Percentiles rank a stretch among this genome's conserved stretches.
phyloP scores from a whole-genome alignment of 1,140 invertebrate genomes.

The Neodiprion virginianus region DNA sequence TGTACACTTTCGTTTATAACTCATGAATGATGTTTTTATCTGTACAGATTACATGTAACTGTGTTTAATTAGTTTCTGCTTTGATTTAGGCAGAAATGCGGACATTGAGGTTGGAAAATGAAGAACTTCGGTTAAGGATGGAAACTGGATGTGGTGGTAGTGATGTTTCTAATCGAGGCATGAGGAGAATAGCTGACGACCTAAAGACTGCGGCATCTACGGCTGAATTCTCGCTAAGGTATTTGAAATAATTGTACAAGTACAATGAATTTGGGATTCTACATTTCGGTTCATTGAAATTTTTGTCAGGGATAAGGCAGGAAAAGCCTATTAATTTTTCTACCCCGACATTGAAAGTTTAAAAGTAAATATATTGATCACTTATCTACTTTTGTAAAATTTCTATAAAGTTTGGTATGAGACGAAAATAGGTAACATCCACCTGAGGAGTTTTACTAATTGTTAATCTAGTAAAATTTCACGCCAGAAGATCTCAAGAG shows the following conservation, averaged over 20 bases:
- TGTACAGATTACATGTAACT: neutral
- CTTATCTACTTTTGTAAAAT: too few species aligned
- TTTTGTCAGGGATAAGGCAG: too few species aligned
- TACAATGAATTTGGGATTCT: too few species aligned
- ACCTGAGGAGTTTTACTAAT: too few species aligned
- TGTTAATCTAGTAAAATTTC: too few species aligned
- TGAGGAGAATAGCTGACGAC: slow-evolving; percentile 62
- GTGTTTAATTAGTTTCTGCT: neutral
- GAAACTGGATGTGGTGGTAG: slow-evolving; percentile 42
- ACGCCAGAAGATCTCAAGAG: too few species aligned
- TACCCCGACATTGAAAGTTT: too few species aligned
- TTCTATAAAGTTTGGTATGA: too few species aligned
- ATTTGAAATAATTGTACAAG: slow-evolving; percentile 18
- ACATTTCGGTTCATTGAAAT: too few species aligned
- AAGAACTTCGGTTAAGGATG: slow-evolving; percentile 47
- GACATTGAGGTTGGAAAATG: slow-evolving; percentile 57
- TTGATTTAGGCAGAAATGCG: slow-evolving; percentile 57
- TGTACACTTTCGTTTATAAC: neutral
- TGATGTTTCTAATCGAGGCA: slow-evolving; percentile 41
- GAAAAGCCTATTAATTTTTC: too few species aligned
- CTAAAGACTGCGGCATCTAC: slow-evolving; percentile 67
- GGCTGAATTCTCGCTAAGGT: slow-evolving; percentile 72
- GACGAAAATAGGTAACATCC: too few species aligned
- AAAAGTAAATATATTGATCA: too few species aligned
- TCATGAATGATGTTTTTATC: neutral